Evolutionary conservation across 2,113 vertebrate genomes (phyloP).

Genomic region (Plotosus lineatus): DNA sequence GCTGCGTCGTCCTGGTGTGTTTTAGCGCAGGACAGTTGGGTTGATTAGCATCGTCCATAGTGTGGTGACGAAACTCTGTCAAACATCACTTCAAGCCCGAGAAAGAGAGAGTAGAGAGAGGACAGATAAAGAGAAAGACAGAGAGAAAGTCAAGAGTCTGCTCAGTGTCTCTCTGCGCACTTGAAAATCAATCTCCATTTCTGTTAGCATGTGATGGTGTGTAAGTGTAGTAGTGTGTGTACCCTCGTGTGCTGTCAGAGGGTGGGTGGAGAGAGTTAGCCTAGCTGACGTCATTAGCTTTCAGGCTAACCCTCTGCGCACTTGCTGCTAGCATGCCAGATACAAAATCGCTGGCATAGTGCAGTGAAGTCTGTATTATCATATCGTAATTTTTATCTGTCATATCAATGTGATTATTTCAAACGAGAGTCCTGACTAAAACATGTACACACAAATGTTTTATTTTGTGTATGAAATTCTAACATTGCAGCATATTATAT

Average conservation of each 20-base stretch:
- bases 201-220: constrained; percentile 13
- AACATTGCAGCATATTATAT: neutral
- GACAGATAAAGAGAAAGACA: neutral
- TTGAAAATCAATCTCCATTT: constrained; percentile 3
- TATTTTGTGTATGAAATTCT: neutral
- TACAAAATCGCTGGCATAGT: constrained; percentile 2
- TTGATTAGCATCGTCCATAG: constrained; percentile 15
- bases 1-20: constrained; percentile 20
- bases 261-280: constrained; percentile 37
- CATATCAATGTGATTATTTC: neutral
- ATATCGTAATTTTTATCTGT: neutral
- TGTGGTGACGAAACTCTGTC: constrained; percentile 31
- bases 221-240: constrained; percentile 31
- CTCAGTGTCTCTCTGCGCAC: neutral
- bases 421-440: neutral
- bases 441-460: neutral
- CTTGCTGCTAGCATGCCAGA: constrained; percentile 27
- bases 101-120: constrained; percentile 1
- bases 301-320: constrained; percentile 32
- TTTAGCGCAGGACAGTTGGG: constrained; percentile 14
- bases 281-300: constrained; percentile 37
- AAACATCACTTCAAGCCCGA: constrained; percentile 23
- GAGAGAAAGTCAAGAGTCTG: neutral
- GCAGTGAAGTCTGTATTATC: neutral
- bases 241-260: constrained; percentile 2